Evolutionary conservation across 2,797 vertebrate species (phyloP).

Genomic region (Oceanodroma leucorhoa): DNA sequence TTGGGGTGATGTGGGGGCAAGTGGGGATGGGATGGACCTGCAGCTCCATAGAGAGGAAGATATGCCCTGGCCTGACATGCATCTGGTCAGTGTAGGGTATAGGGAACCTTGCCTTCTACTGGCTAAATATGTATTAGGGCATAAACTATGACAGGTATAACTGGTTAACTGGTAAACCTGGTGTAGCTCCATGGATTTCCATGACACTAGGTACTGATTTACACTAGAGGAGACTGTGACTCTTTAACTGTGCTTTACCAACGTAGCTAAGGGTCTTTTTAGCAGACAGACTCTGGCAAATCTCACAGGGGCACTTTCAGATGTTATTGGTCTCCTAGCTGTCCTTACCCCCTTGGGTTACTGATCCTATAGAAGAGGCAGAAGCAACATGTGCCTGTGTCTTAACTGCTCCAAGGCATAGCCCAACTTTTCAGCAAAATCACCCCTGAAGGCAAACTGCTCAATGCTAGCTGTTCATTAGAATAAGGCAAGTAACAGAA

Average conservation of each 20-base stretch:
- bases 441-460: not conserved
- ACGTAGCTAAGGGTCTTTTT: not conserved
- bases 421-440: not conserved
- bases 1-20: not conserved
- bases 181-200: not conserved
- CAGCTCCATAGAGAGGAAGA: not conserved
- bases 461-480: not conserved
- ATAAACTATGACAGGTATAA: not conserved
- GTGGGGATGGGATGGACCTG: not conserved
- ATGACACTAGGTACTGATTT: not conserved
- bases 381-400: not conserved
- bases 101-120: not conserved
- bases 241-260: not conserved
- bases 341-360: not conserved
- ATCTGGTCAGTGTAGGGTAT: not conserved
- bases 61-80: not conserved
- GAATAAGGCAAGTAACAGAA: constrained; percentile 7
- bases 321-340: not conserved
- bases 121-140: not conserved
- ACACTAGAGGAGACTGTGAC: not conserved
- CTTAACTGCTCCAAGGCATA: not conserved
- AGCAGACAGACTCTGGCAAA: not conserved
- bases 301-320: not conserved
- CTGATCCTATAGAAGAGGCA: not conserved
- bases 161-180: not conserved